Base-by-base conservation (phyloP, 2,113 vertebrate genomes). In the Lampris megalopsis region DNA sequence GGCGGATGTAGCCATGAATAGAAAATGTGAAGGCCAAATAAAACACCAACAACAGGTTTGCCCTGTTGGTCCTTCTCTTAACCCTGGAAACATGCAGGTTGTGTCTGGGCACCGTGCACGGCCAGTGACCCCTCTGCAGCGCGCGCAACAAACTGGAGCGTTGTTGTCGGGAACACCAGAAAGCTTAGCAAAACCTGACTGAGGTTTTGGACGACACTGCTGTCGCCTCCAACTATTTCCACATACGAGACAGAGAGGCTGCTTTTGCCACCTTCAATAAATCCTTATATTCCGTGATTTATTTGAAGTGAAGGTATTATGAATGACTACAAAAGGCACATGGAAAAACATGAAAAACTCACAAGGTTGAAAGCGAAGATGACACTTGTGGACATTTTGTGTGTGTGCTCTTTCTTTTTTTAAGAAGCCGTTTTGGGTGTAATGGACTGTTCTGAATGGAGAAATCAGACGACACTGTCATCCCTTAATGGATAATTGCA, bases 61-160 rank as follows among this genome's bases (percentile, higher is more conserved):
- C 24, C 24, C 24, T 24, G 24, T 24, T 24, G 24, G 24, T 24
- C 24, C 24, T 24, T 24, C 24, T 24, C 24, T 24, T 24, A 24
- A 24, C 24, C 24, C 24, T 24, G 24, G 24, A 24, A 24, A 24
- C 24, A 24, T 24, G 24, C 24, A 24, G 24, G 24, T 24, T 24
- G 24, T 24, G 24, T 24, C 24, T 24, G 24, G 24, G 24, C 24
- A 24, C 24, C 0, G 24, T 24, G 62, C 43, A 70, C 40, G 0
- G 5, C 36, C 48, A 78, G 62, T 1, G 35, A 67, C 10, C 69
- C 6, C 13, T 74, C 48, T 2, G 62, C 45, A 54, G 63, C 56
- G 52, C 68, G 71, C 68, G 79, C 75, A 79, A 78, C 60, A 67
- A 36, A 72, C 2, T 24, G 43, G 11, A 53, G 57, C 11, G 43